Evolutionary conservation across 2,888 invertebrate genomes (phyloP), one percentile per base, ranked within the genome.

Genomic region (Parnassius smintheus): DNA sequence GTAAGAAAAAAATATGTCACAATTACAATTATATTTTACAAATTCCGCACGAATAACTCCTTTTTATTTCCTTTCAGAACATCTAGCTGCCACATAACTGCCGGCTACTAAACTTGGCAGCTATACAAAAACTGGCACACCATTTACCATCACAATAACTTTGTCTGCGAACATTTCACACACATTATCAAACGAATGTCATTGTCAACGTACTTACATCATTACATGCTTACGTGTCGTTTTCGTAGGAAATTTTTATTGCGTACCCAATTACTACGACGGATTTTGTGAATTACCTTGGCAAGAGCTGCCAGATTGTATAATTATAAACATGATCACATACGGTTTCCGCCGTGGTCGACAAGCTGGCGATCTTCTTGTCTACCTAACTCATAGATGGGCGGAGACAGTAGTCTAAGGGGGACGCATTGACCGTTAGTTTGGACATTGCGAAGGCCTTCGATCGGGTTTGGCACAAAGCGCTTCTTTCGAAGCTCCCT

Each of bases 101-200:
- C n/a, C 46, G 35, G 25, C 49, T 18, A 45, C 35, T 35, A 35
- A 35, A 35, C 41, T 56, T 56, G 50, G 56, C 57, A 56, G 58
- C 59, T 50, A 13, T 53, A 45, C 41, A 44, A 48, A 58, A 64
- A 59, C 65, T 62, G 66, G 65, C 66, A 63, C 49, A 48, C 25
- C 55, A 50, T 64, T 56, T 60, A 48, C 62, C 44, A 44, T 44
- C 44, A 67, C 68, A 62, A 65, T 65, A 63, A 64, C 58, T 41
- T 42, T 59, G 59, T 60, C 48, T 57, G 22, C 49, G 42, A 66
- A 65, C 65, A 69, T 68, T 72, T 72, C 69, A 67, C 72, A 68
- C 69, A 69, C 71, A 70, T 72, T 74, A 74, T 67, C 72, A 68
- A 68, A 72, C 67, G 70, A 76, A 72, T 80, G 78, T 76, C 77